phyloP scores from a whole-genome alignment of 2,113 vertebrate species.

The Fukomys damarensis region DNA sequence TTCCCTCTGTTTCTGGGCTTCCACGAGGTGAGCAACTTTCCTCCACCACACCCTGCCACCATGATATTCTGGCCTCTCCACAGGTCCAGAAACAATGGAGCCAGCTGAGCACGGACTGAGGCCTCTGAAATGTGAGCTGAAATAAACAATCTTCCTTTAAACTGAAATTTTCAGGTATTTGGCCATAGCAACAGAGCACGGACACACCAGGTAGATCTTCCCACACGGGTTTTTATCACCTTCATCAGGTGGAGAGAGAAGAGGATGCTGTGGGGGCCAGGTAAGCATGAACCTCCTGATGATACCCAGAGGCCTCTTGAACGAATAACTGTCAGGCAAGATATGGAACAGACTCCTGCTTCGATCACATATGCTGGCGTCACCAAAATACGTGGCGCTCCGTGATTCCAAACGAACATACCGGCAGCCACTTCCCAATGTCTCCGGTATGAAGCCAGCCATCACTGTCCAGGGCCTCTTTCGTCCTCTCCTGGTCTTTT shows the following conservation, averaged over 20 bases:
- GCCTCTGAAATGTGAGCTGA: neutral
- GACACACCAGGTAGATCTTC: neutral
- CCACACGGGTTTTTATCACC: neutral
- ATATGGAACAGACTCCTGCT: neutral
- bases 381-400: accelerated
- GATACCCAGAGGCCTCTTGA: neutral
- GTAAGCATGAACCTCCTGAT: neutral
- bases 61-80: neutral
- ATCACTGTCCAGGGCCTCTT: slow-evolving; percentile 93
- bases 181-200: neutral
- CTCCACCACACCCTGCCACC: neutral
- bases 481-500: slow-evolving; percentile 94
- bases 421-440: slow-evolving; percentile 96
- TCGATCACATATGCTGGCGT: neutral
- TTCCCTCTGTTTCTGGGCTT: too few species aligned
- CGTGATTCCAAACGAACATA: slow-evolving; percentile 80
- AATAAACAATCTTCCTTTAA: neutral
- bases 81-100: neutral
- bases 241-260: neutral
- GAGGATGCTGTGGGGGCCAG: neutral
- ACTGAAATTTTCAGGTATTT: neutral
- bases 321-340: neutral
- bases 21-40: neutral
- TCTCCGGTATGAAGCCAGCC: slow-evolving; percentile 99
- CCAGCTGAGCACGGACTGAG: neutral